Conservation (phyloP, 37 sponge, comb jelly and placozoan species). For the Oopsacas minuta region DNA sequence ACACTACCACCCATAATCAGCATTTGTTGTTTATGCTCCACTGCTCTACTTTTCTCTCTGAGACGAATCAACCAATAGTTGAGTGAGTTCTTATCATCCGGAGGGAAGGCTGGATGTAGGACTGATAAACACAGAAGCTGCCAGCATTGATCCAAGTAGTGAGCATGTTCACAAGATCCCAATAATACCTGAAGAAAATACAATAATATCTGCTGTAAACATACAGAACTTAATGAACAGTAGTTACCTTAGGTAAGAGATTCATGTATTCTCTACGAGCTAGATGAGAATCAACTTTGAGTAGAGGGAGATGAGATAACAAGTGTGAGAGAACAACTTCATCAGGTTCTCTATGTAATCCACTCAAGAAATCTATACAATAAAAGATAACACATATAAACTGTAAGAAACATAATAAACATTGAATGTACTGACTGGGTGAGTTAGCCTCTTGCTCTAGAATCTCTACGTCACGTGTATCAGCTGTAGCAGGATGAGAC, state of each 20-base stretch:
- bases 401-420: neutral
- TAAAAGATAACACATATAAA: neutral
- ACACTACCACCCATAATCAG: neutral
- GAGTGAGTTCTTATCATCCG: conserved; percentile 53
- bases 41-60: conserved; percentile 37
- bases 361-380: conserved; percentile 44
- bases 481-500: conserved; percentile 32
- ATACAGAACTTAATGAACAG: neutral
- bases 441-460: conserved; percentile 65
- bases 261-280: conserved; percentile 68
- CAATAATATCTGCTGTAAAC: neutral
- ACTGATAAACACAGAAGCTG: conserved; percentile 76
- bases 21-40: conserved; percentile 24
- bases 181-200: conserved; percentile 26
- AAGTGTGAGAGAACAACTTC: conserved; percentile 46
- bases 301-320: conserved; percentile 52
- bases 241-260: conserved; percentile 48
- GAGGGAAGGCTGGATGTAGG: conserved; percentile 82
- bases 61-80: conserved; percentile 56
- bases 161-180: conserved; percentile 39
- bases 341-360: conserved; percentile 39
- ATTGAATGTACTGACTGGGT: conserved; percentile 37
- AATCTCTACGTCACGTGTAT: conserved; percentile 37
- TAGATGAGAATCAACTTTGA: conserved; percentile 51
- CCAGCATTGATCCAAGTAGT: conserved; percentile 63